Conservation (phyloP, 1,140 invertebrate species). For the Penaeus japonicus region DNA sequence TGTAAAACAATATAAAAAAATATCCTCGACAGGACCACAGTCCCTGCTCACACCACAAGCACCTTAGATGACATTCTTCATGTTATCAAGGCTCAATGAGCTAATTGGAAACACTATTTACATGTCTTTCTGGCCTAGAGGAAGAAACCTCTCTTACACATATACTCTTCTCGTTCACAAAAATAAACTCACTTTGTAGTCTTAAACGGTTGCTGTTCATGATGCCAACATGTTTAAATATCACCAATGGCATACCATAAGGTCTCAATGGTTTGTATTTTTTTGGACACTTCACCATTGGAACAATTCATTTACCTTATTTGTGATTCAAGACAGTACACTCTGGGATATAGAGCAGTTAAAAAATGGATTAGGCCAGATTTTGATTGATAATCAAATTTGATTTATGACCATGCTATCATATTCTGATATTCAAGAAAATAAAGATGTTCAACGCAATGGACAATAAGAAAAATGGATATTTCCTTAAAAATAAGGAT, state of each 20-base stretch:
- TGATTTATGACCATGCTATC: background rate
- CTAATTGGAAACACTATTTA: slow-evolving; percentile 28
- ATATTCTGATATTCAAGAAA: background rate
- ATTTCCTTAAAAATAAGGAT: too few relatives aligned
- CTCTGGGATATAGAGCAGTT: slow-evolving; percentile 20
- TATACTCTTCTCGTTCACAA: slow-evolving; percentile 32
- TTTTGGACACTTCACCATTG: slow-evolving; percentile 34
- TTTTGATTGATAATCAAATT: background rate
- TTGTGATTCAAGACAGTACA: slow-evolving; percentile 51
- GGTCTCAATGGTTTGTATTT: slow-evolving; percentile 17
- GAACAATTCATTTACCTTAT: slow-evolving; percentile 35
- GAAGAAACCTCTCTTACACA: slow-evolving; percentile 31
- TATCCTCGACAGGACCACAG: background rate
- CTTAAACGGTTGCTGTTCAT: slow-evolving; percentile 29
- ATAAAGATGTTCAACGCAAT: background rate
- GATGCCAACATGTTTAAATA: slow-evolving; percentile 40
- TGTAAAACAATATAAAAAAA: background rate
- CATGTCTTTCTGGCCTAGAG: slow-evolving; percentile 30
- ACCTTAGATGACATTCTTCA: slow-evolving; percentile 21
- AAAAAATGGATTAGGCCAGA: too few relatives aligned
- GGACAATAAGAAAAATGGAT: too few relatives aligned
- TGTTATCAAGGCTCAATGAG: slow-evolving; percentile 32
- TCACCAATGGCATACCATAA: slow-evolving; percentile 39
- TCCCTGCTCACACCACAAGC: slow-evolving; percentile 25
- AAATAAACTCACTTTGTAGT: slow-evolving; percentile 45